These are phyloP conservation scores for Orius insidiosus DNA, from an alignment of 1,140 invertebrate species.

Conservation along the genomic window DNA sequence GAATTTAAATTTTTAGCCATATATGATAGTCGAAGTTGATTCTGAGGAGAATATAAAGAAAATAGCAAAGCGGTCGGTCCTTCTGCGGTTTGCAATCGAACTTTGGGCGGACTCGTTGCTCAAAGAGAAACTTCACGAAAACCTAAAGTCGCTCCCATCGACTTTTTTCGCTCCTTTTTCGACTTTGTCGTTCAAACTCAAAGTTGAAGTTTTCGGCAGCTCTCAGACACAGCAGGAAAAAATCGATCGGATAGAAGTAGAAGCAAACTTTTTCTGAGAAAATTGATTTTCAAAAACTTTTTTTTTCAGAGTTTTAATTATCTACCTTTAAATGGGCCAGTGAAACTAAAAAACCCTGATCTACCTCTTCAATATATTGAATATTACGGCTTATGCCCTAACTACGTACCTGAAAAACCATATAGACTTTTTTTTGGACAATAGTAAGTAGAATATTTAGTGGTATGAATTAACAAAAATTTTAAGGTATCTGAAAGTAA, in stretches of 20 bases:
- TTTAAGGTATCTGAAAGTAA: slow-evolving; percentile 62
- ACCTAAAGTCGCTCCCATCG: slow-evolving; percentile 36
- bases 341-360: slow-evolving; percentile 70
- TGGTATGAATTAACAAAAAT: not conserved
- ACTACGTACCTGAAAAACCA: slow-evolving; percentile 50
- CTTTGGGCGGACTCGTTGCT: slow-evolving; percentile 49
- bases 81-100: slow-evolving; percentile 58
- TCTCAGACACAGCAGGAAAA: slow-evolving; percentile 62
- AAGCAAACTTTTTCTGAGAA: slow-evolving; percentile 15
- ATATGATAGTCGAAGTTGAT: slow-evolving; percentile 56
- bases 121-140: slow-evolving; percentile 39
- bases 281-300: no score
- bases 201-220: slow-evolving; percentile 75
- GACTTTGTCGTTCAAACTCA: slow-evolving; percentile 54
- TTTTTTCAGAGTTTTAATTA: slow-evolving; percentile 53
- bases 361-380: slow-evolving; percentile 64
- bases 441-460: slow-evolving; percentile 40
- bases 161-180: slow-evolving; percentile 34
- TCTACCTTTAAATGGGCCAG: slow-evolving; percentile 58
- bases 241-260: slow-evolving; percentile 69
- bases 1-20: slow-evolving; percentile 36
- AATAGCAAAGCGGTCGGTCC: slow-evolving; percentile 57
- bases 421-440: slow-evolving; percentile 64
- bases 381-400: slow-evolving; percentile 67
- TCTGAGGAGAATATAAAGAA: slow-evolving; percentile 38